A percentile compares a stretch with the other conserved stretches of the same genome.
phyloP scores from a whole-genome alignment of 1,140 invertebrate species.

The Wiebesia pumilae region DNA sequence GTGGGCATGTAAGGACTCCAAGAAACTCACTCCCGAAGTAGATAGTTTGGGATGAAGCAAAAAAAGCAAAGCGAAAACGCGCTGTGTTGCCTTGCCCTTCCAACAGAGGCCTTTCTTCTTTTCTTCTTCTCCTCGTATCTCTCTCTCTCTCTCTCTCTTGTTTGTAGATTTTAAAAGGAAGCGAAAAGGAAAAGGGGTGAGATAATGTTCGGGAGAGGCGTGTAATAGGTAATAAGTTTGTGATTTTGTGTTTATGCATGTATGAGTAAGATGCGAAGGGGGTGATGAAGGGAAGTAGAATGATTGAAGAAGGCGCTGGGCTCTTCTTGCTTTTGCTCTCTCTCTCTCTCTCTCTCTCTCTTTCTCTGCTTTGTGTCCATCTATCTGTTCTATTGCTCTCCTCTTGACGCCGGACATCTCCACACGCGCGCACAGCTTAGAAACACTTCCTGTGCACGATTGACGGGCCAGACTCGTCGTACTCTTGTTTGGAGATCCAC shows the following conservation, averaged over 20 bases:
- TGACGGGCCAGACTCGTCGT: conserved; percentile 94
- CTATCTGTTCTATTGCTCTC: conserved; percentile 22
- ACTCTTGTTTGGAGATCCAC: conserved; percentile 98
- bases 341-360: conserved; percentile 35
- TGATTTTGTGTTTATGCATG: conserved; percentile 32
- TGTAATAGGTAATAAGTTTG: conserved; percentile 28
- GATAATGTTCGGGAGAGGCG: not conserved
- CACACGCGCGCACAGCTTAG: conserved; percentile 77
- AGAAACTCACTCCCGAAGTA: not conserved
- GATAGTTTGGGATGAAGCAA: not conserved
- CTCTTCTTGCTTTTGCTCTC: conserved; percentile 17
- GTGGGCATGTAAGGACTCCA: not conserved
- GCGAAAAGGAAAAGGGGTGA: not conserved
- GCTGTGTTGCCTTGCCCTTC: not conserved
- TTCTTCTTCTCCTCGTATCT: conserved; percentile 24
- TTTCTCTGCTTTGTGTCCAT: conserved; percentile 12
- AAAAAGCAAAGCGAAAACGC: conserved; percentile 15
- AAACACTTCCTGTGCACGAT: conserved; percentile 98
- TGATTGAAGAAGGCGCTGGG: conserved; percentile 48
- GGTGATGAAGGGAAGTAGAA: conserved; percentile 26
- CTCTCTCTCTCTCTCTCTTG: conserved; percentile 1
- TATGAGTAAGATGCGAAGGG: conserved; percentile 27
- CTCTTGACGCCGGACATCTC: conserved; percentile 20
- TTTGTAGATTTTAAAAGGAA: conserved; percentile 41
- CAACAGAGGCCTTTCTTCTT: conserved; percentile 44